phyloP scores from a whole-genome alignment of 2,797 vertebrate species.

The Gymnoscopelus microlampas region DNA sequence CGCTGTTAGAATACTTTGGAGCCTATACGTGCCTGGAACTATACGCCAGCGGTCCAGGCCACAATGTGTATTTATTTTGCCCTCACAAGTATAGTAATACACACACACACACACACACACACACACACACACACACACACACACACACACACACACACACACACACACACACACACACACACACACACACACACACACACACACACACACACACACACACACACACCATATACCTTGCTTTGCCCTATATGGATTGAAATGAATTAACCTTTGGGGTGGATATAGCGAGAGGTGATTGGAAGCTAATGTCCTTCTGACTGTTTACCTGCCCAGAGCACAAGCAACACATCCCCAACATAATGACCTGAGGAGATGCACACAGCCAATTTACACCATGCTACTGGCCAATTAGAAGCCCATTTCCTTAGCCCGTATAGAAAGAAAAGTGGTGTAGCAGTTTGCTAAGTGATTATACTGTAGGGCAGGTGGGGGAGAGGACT shows the following conservation, averaged over 20 bases:
- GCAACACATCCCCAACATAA: conserved; percentile 66
- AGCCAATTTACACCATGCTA: conserved; percentile 49
- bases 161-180: not conserved
- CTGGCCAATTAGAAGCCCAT: conserved; percentile 56
- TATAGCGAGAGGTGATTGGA: conserved; percentile 69
- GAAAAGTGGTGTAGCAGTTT: conserved; percentile 40
- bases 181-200: conserved; percentile 8
- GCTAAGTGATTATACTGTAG: conserved; percentile 32
- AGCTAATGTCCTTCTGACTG: conserved; percentile 70
- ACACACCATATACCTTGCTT: conserved; percentile 32
- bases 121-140: not conserved
- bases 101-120: conserved; percentile 38
- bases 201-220: conserved; percentile 15
- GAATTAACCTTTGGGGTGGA: conserved; percentile 73
- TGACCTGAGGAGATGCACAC: conserved; percentile 49
- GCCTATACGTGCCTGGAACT: too few species aligned
- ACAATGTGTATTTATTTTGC: too few species aligned
- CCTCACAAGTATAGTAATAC: too few species aligned
- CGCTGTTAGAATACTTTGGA: too few species aligned
- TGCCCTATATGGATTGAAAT: conserved; percentile 72
- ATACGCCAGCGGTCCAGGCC: too few species aligned
- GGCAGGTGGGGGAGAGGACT: not conserved
- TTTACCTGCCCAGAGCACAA: conserved; percentile 70
- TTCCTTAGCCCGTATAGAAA: conserved; percentile 39
- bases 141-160: not conserved